Percentiles rank a stretch among this genome's conserved stretches.
Evolutionary conservation across 2,888 invertebrate species (phyloP).

Genomic region (Trachelus troglodyta): DNA sequence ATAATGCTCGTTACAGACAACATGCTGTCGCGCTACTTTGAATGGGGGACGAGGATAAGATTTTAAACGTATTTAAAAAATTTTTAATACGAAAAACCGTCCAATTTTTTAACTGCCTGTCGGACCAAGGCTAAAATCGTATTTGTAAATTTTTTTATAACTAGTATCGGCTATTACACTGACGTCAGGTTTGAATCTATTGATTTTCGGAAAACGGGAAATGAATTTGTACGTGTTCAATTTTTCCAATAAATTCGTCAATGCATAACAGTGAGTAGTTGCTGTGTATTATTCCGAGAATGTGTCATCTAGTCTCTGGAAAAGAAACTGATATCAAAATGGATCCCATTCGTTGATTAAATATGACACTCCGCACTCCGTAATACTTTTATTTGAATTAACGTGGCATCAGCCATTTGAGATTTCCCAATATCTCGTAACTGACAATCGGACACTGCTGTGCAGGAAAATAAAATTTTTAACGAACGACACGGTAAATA

Average conservation of each 20-base stretch:
- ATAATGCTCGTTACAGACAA: background rate
- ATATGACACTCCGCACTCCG: background rate
- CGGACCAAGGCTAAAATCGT: no score
- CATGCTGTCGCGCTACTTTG: background rate
- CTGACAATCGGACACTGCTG: background rate
- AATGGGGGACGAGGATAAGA: background rate
- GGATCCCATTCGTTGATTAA: background rate
- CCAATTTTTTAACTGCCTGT: no score
- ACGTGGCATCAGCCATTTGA: background rate
- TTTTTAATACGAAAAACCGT: no score
- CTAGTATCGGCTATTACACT: no score
- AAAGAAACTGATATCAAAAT: background rate
- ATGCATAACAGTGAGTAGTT: background rate
- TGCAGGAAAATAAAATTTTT: background rate
- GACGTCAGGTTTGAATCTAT: no score
- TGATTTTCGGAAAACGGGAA: no score
- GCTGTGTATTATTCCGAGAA: no score
- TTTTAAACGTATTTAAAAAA: background rate
- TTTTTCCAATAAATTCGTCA: background rate
- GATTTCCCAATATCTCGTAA: background rate
- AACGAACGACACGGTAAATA: background rate
- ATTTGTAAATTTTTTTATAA: no score
- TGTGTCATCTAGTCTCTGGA: background rate
- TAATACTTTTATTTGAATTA: background rate
- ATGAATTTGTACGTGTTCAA: no score